Conservation (phyloP, 2,797 vertebrate genomes). For the Crenuchus spilurus region DNA sequence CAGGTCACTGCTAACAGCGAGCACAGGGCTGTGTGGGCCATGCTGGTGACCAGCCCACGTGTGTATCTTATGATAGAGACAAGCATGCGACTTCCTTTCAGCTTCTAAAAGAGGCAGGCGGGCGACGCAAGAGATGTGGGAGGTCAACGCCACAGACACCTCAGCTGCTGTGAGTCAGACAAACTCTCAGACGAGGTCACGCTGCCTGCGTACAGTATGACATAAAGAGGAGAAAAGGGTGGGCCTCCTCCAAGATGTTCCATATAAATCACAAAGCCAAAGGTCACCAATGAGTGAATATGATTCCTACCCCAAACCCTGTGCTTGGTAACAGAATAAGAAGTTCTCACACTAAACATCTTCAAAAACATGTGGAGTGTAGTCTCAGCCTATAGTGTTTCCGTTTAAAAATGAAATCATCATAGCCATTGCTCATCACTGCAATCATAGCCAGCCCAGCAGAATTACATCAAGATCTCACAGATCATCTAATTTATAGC, state of each 20-base stretch:
- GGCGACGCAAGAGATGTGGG: constrained; percentile 56
- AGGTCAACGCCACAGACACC: constrained; percentile 55
- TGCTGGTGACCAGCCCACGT: constrained; percentile 66
- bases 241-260: constrained; percentile 62
- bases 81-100: constrained; percentile 52
- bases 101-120: constrained; percentile 52
- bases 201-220: constrained; percentile 50
- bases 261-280: constrained; percentile 48
- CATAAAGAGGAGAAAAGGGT: constrained; percentile 49
- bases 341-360: not conserved
- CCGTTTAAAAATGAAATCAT: not conserved
- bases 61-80: constrained; percentile 71
- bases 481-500: not conserved
- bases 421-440: not conserved
- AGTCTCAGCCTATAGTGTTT: not conserved
- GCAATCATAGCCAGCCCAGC: not conserved
- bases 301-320: not conserved
- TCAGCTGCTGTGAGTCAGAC: constrained; percentile 60
- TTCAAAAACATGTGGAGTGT: not conserved
- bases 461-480: not conserved
- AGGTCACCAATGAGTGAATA: constrained; percentile 28
- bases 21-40: constrained; percentile 48
- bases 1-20: constrained; percentile 13
- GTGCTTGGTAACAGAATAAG: not conserved
- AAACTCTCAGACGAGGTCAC: constrained; percentile 37